Evolutionary conservation across 2,888 invertebrate species (phyloP).

Genomic region (Eubasilissa splendida): DNA sequence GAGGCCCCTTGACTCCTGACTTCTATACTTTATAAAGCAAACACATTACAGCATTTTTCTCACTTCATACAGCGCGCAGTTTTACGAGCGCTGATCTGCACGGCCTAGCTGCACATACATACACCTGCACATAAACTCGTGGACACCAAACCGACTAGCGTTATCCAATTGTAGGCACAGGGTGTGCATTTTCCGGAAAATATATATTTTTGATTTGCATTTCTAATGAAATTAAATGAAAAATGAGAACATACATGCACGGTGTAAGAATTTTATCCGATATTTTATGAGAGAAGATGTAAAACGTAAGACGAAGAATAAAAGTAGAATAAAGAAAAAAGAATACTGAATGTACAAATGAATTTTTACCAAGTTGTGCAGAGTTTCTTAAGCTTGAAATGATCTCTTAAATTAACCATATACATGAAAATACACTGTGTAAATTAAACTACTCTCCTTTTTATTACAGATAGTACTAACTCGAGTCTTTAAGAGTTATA

Average conservation of each 20-base stretch:
- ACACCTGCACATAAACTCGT: not conserved
- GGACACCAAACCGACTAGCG: not conserved
- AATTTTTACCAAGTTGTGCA: no score
- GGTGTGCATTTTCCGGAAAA: not conserved
- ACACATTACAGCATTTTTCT: slow-evolving; percentile 57
- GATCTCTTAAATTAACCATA: no score
- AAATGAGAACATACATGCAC: not conserved
- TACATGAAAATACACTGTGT: no score
- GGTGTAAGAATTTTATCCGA: not conserved
- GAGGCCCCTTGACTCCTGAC: slow-evolving; percentile 45
- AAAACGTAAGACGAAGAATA: no score
- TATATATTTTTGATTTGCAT: no score
- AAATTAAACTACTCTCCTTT: no score
- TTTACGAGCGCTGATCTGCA: not conserved
- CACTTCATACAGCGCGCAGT: slow-evolving; percentile 48
- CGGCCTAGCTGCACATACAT: not conserved
- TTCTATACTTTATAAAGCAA: slow-evolving; percentile 56
- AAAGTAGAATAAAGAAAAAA: no score
- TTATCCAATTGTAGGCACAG: not conserved
- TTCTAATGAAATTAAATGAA: not conserved
- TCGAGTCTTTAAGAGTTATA: no score
- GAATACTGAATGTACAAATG: no score
- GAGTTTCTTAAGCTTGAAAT: no score
- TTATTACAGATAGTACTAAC: no score
- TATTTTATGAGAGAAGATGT: no score